A percentile compares a stretch with the other conserved stretches of the same genome.
phyloP scores from a whole-genome alignment of 2,797 vertebrate genomes.

The Chanos chanos region DNA sequence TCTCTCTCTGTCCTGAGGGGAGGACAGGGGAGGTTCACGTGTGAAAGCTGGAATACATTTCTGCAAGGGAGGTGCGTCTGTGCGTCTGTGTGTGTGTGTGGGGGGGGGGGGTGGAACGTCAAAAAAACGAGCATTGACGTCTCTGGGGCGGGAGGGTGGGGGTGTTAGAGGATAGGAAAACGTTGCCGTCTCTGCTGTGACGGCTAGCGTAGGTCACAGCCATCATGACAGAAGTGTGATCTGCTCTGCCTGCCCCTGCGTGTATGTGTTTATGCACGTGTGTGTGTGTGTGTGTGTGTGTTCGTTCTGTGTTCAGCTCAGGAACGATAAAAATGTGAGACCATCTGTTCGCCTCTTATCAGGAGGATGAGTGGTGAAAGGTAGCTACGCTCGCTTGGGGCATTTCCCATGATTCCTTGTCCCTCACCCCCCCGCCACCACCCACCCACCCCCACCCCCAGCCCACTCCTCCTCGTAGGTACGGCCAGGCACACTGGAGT shows the following conservation, averaged over 20 bases:
- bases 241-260: conserved; percentile 19
- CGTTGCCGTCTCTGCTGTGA: conserved; percentile 10
- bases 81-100: conserved; percentile 4
- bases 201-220: not conserved
- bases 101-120: too few species aligned
- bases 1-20: conserved; percentile 15
- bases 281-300: conserved; percentile 16
- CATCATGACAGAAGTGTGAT: conserved; percentile 2
- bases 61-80: not conserved
- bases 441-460: not conserved
- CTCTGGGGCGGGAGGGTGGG: not conserved
- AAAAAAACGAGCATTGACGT: conserved; percentile 16
- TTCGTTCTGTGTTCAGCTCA: conserved; percentile 42
- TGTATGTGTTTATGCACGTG: conserved; percentile 3
- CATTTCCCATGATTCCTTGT: conserved; percentile 31
- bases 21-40: conserved; percentile 48
- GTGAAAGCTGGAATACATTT: conserved; percentile 11
- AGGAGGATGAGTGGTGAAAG: conserved; percentile 61
- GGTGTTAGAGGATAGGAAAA: not conserved
- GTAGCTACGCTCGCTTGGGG: conserved; percentile 42
- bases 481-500: not conserved
- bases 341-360: conserved; percentile 64
- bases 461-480: not conserved
- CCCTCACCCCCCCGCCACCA: conserved; percentile 1
- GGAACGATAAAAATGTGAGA: conserved; percentile 63